Evolutionary conservation across 2,888 invertebrate species (phyloP).

Genomic region (Pyrgus malvae): DNA sequence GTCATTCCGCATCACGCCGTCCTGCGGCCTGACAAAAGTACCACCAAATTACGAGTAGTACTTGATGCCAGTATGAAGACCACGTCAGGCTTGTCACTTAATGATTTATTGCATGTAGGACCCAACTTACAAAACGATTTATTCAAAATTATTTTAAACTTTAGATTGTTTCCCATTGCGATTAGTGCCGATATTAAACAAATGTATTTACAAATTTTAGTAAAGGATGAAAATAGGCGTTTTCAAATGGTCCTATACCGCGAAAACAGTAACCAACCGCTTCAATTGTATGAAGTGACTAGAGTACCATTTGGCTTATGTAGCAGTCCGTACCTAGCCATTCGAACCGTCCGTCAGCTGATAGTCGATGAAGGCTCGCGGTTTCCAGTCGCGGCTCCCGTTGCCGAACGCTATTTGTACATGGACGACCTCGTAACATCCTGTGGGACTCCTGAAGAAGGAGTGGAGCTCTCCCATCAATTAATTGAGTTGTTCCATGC

Average conservation of each 20-base stretch:
- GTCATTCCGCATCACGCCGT: slow-evolving; percentile 28
- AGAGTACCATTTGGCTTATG: slow-evolving; percentile 18
- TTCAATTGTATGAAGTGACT: slow-evolving; percentile 15
- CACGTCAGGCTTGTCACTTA: slow-evolving; percentile 23
- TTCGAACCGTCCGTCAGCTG: slow-evolving; percentile 28
- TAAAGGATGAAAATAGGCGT: background rate
- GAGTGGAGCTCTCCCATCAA: slow-evolving; percentile 14
- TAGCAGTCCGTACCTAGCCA: slow-evolving; percentile 26
- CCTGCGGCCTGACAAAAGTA: slow-evolving; percentile 16
- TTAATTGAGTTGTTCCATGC: slow-evolving; percentile 10
- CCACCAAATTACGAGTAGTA: slow-evolving; percentile 9
- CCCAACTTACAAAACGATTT: slow-evolving; percentile 31
- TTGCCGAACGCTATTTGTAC: background rate
- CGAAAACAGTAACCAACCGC: background rate
- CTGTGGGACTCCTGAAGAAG: slow-evolving; percentile 19
- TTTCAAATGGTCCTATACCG: background rate
- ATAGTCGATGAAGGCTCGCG: background rate
- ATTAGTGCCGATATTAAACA: slow-evolving; percentile 30
- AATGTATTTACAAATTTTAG: slow-evolving; percentile 27
- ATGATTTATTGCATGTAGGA: slow-evolving; percentile 29
- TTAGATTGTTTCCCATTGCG: slow-evolving; percentile 28
- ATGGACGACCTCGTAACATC: slow-evolving; percentile 2
- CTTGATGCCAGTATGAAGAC: slow-evolving; percentile 28
- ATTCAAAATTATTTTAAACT: slow-evolving; percentile 27
- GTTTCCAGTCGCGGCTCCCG: background rate